Base-by-base conservation (phyloP, 2,888 invertebrate species). In the Campaea margaritaria region DNA sequence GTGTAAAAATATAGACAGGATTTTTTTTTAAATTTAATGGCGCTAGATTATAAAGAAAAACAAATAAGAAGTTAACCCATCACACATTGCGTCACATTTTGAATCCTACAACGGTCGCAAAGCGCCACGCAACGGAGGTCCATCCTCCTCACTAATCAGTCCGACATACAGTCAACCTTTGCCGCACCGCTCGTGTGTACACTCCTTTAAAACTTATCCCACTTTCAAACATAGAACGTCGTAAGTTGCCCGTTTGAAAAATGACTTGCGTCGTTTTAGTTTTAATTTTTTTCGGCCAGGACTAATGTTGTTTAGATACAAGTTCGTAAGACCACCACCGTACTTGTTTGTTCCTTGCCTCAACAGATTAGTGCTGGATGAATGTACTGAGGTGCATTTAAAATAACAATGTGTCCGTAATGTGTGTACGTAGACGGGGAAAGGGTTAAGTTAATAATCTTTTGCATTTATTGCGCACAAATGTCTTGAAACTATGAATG, bases 41-140 rank as follows among this genome's bases (percentile, higher is more conserved):
- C 16, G n/a, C 34, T 13, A 15, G 9, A 34, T n/a, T n/a, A n/a
- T 16, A 38, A 34, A 54, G 39, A 47, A 50, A 46, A 12, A 21
- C 43, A 44, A 4, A 10, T 42, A 31, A 46, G n/a, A n/a, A n/a
- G n/a, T n/a, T n/a, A 46, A 46, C 5, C n/a, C 13, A 14, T 8
- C 14, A 36, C 27, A n/a, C 34, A 4, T 36, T 34, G 58, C 52
- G n/a, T 52, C 38, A 51, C 42, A 36, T 46, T 31, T 0, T 5
- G 12, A 48, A 9, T 21, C 16, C 3, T 50, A 12, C 21, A 14
- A 21, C 43, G 15, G 55, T 52, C 16, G 50, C 69, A 70, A 78
- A 90, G 90, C 90, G 90, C 90, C 91, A 86, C 89, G 64, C 85
- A 68, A 81, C 70, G 90, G 90, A 84, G 91, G 89, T 89, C 88